phyloP scores from a whole-genome alignment of 2,113 vertebrate genomes.

The Trinectes maculatus region DNA sequence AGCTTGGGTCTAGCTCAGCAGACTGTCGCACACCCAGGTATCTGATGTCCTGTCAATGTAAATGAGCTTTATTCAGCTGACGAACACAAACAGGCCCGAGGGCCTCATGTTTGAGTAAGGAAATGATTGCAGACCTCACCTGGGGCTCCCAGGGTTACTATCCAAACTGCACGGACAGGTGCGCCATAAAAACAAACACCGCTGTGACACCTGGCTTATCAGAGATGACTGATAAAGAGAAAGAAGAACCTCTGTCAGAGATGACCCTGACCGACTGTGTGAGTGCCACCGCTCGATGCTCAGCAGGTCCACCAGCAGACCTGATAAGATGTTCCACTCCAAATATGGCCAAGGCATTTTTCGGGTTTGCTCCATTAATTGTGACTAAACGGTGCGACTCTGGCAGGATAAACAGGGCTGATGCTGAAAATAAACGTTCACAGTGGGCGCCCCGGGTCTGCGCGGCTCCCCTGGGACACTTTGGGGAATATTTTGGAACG shows the following conservation, averaged over 20 bases:
- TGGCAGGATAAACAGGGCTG: slow-evolving; percentile 51
- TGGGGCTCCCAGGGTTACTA: neutral
- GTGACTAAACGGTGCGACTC: slow-evolving; percentile 6
- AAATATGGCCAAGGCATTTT: slow-evolving; percentile 72
- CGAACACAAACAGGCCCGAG: neutral
- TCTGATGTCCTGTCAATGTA: slow-evolving; percentile 34
- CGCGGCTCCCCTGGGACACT: slow-evolving; percentile 29
- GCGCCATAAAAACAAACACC: slow-evolving; percentile 15
- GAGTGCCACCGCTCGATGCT: slow-evolving; percentile 42
- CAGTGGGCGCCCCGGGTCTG: slow-evolving; percentile 17
- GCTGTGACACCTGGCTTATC: neutral
- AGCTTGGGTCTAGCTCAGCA: slow-evolving; percentile 19
- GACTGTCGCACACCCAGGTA: slow-evolving; percentile 24
- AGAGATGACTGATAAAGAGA: neutral
- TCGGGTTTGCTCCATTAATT: slow-evolving; percentile 47
- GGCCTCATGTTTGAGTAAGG: slow-evolving; percentile 25
- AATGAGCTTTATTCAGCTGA: slow-evolving; percentile 18
- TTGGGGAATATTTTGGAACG: slow-evolving; percentile 36
- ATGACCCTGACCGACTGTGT: neutral
- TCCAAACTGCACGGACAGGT: slow-evolving; percentile 46
- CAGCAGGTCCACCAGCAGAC: slow-evolving; percentile 49
- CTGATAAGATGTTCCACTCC: slow-evolving; percentile 74
- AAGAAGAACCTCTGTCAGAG: neutral
- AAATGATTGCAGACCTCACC: slow-evolving; percentile 22
- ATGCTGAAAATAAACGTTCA: slow-evolving; percentile 42